Base-by-base conservation (phyloP, 2,888 invertebrate genomes). In the Cactoblastis cactorum region DNA sequence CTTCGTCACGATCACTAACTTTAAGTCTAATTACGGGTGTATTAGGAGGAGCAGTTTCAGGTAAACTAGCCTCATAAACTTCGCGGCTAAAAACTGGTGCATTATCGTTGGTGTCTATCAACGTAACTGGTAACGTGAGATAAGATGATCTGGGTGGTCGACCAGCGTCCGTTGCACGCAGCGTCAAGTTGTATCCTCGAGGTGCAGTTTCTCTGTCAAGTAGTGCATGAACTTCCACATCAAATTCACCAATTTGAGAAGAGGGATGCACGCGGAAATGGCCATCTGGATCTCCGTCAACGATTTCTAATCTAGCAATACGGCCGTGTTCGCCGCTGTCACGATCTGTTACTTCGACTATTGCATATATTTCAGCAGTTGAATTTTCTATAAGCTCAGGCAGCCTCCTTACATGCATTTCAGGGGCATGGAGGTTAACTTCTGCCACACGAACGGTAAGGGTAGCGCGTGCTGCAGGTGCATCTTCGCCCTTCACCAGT, bases 281-380 rank as follows among this genome's bases (percentile, higher is more conserved):
- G 0, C 97, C 96, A 63, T 96, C 95, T 0, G 96, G 95, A 79
- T 97, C 97, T 0, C 98, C 97, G 57, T 95, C 95, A 3, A 96
- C 94, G 52, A 98, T 96, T 64, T 96, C 96, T 41, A 97, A 82
- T 38, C 91, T 91, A 48, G 93, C 93, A 41, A 98, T 95, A 71
- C 95, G 92, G 0, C 98, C 98, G 79, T 97, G 96, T 17, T 93
- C 91, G 0, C 97, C 98, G 37, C 89, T 86, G 78, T 98, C 98
- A 50, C 92, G 92, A 77, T 98, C 98, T 5, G 91, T 91, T 1
- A 96, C 96, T 53, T 93, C 93, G 0, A 98, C 93, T 50, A 98
- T 96, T 2, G 98, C 98, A 78, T 97, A 97, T 53, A 98, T 93
- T 71, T 95, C 95, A 0, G 95, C 93, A 59, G 94, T 94, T 0